Evolutionary conservation across 2,113 vertebrate species (phyloP).

Genomic region (Diadophis punctatus): DNA sequence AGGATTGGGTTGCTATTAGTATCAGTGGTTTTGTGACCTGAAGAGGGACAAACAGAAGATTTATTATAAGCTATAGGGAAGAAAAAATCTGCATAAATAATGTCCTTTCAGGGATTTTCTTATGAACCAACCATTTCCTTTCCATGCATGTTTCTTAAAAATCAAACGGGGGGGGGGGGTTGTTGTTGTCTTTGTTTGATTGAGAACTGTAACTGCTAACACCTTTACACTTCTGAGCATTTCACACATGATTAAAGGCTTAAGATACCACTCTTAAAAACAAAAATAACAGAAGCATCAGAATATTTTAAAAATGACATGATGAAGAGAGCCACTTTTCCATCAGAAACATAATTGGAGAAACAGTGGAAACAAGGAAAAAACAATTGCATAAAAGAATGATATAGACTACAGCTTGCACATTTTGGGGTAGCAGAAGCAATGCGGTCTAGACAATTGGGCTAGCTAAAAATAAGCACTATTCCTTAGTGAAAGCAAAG

Average conservation of each 20-base stretch:
- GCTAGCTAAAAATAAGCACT: not conserved
- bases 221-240: not conserved
- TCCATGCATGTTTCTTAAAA: not conserved
- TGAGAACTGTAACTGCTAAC: not conserved
- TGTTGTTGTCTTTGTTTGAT: not conserved
- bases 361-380: not conserved
- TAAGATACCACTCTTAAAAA: not conserved
- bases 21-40: constrained; percentile 53
- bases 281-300: too few species aligned
- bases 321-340: not conserved
- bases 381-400: too few species aligned
- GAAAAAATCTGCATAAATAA: too few species aligned
- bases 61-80: not conserved
- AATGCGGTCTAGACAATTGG: not conserved
- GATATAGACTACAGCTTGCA: not conserved
- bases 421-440: not conserved
- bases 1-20: constrained; percentile 42
- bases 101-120: too few species aligned
- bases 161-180: not conserved
- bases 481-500: not conserved
- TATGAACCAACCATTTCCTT: too few species aligned
- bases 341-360: not conserved
- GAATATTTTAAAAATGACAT: too few species aligned
- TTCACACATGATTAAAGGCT: not conserved
- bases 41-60: constrained; percentile 44